Evolutionary conservation across 2,797 vertebrate species (phyloP).

Genomic region (Neosilurus mollespiculum): DNA sequence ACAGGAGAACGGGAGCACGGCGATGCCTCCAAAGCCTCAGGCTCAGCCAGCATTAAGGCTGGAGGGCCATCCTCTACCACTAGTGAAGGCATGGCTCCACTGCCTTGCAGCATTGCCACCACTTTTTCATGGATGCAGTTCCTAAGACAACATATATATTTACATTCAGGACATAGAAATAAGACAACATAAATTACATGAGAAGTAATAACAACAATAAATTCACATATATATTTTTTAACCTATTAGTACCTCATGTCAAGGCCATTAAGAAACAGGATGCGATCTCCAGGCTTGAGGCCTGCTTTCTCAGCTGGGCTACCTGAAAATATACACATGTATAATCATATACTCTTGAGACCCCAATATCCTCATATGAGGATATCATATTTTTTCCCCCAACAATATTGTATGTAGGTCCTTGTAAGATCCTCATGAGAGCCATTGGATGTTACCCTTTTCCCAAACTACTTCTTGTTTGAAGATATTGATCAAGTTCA

Average conservation of each 20-base stretch:
- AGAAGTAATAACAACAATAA: background rate
- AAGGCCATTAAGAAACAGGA: conserved; percentile 94
- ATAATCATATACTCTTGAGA: background rate
- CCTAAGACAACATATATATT: conserved; percentile 65
- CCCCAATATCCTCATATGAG: too few species aligned
- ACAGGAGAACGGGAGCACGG: conserved; percentile 78
- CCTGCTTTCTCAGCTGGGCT: conserved; percentile 93
- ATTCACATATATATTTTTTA: background rate
- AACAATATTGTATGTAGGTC: too few species aligned
- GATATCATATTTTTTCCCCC: too few species aligned
- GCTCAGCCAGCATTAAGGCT: conserved; percentile 71
- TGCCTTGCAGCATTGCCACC: conserved; percentile 97
- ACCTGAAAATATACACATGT: conserved; percentile 68
- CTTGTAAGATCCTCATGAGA: too few species aligned
- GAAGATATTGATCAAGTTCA: too few species aligned
- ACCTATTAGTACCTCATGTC: conserved; percentile 88
- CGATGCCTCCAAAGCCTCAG: conserved; percentile 64
- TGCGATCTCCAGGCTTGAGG: conserved; percentile 91
- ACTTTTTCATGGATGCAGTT: conserved; percentile 97
- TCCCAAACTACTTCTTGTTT: too few species aligned
- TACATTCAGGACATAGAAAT: background rate
- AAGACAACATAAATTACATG: background rate
- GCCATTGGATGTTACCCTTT: too few species aligned
- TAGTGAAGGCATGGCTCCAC: conserved; percentile 94
- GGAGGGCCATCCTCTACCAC: conserved; percentile 91